Conservation (phyloP, 2,113 vertebrate genomes). For the Petroica traversi region DNA sequence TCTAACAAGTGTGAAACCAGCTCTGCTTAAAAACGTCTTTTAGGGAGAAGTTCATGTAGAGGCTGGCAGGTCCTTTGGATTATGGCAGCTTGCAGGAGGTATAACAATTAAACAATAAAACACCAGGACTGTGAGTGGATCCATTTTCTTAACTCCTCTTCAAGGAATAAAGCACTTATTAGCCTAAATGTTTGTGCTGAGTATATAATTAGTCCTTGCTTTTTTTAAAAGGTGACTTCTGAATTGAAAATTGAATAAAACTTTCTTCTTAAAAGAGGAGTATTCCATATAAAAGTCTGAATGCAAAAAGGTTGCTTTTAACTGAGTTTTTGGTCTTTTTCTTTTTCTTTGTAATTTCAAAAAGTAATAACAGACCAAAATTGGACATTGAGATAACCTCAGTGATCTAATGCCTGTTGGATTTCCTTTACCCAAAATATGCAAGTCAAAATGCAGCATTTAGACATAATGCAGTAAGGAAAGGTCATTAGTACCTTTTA, state of each 20-base stretch:
- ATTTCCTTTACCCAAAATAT: background rate
- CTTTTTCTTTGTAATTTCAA: background rate
- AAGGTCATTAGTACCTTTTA: background rate
- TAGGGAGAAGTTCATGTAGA: background rate
- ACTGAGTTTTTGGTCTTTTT: background rate
- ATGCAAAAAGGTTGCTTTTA: background rate
- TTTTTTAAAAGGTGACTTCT: background rate
- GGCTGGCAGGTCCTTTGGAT: background rate
- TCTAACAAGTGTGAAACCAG: background rate
- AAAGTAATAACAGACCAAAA: background rate
- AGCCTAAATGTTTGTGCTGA: background rate
- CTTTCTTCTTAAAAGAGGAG: background rate
- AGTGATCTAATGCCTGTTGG: background rate
- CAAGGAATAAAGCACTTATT: background rate
- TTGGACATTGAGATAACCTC: background rate
- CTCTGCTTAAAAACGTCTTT: background rate
- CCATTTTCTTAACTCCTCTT: background rate
- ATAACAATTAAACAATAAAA: background rate
- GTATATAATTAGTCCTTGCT: background rate
- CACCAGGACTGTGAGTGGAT: background rate
- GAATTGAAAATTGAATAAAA: background rate
- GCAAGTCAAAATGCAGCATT: background rate
- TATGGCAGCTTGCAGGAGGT: background rate
- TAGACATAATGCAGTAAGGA: background rate
- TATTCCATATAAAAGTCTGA: background rate